Evolutionary conservation across 92 coral and sea anemone genomes (phyloP).

Genomic region (Palythoa grandis): DNA sequence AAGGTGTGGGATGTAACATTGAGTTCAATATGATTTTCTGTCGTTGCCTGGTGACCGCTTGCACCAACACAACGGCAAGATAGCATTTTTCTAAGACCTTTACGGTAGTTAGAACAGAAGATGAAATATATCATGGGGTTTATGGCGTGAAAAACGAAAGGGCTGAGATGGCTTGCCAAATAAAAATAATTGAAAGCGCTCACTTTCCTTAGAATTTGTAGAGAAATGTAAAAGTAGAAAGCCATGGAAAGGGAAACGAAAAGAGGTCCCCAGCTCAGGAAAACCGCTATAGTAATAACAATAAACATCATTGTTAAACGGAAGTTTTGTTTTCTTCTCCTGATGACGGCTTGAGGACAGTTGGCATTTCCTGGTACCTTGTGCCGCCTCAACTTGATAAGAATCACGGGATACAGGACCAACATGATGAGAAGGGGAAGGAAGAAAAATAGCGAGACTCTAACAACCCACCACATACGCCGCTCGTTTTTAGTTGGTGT

Average conservation of each 20-base stretch:
- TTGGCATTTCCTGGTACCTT: not conserved
- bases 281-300: not conserved
- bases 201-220: too few relatives aligned
- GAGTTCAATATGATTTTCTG: not conserved
- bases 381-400: not conserved
- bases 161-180: not conserved
- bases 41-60: not conserved
- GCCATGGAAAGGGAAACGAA: not conserved
- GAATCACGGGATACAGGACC: not conserved
- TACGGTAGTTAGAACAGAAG: not conserved
- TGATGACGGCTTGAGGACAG: not conserved
- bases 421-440: not conserved
- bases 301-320: constrained; percentile 3
- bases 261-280: not conserved
- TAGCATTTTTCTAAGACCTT: not conserved
- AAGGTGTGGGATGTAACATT: not conserved
- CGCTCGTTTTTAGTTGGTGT: too few relatives aligned
- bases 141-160: not conserved
- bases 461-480: too few relatives aligned
- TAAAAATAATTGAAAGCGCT: too few relatives aligned
- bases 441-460: not conserved
- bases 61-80: not conserved
- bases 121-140: not conserved
- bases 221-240: not conserved
- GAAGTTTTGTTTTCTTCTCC: not conserved